Evolutionary conservation across 92 coral and sea anemone genomes (phyloP).

Genomic region (Micromussa lordhowensis): DNA sequence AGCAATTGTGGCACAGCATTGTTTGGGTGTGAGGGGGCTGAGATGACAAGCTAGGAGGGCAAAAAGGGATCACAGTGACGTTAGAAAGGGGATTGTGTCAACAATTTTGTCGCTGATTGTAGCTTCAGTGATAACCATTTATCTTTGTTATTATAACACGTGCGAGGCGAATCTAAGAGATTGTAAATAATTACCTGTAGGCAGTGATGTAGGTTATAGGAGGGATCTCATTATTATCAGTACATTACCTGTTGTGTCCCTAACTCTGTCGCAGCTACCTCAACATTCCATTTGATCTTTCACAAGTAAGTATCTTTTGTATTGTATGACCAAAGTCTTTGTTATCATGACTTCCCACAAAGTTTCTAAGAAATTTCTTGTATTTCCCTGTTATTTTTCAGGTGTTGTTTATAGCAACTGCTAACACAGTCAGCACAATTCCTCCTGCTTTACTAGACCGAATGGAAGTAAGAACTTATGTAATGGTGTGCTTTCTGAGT

Average conservation of each 20-base stretch:
- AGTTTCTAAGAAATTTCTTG: neutral
- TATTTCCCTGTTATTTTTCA: slow-evolving; percentile 29
- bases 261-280: slow-evolving; percentile 65
- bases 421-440: slow-evolving; percentile 79
- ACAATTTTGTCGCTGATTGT: no score
- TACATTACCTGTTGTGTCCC: neutral
- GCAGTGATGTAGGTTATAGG: neutral
- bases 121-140: no score
- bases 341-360: neutral
- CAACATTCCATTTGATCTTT: slow-evolving; percentile 86
- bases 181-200: neutral
- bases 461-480: slow-evolving; percentile 76
- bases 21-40: no score
- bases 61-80: no score
- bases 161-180: no score
- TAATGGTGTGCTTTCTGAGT: neutral
- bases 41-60: no score
- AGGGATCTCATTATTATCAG: neutral
- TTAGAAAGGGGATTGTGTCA: no score
- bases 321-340: neutral
- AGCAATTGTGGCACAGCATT: no score
- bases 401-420: slow-evolving; percentile 91
- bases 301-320: slow-evolving; percentile 68
- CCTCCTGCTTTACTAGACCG: slow-evolving; percentile 90
- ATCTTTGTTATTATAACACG: no score